These are phyloP conservation scores for Sula dactylatra DNA, from an alignment of 2,113 vertebrate genomes.

Conservation along the genomic window DNA sequence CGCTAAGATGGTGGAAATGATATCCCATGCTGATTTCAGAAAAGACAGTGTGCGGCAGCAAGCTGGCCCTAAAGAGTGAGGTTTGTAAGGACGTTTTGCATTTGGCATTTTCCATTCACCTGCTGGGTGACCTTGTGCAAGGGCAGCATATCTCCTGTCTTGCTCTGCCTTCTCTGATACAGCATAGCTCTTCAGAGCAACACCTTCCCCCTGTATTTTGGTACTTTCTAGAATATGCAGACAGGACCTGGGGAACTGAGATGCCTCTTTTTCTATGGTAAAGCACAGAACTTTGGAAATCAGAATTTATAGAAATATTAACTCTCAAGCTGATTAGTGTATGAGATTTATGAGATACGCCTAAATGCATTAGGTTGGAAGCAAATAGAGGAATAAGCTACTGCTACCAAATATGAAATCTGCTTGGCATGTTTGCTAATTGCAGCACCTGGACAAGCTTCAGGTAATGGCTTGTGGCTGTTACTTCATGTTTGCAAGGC, in stretches of 20 bases:
- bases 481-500: too few species aligned
- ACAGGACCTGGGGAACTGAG: not conserved
- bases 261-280: not conserved
- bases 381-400: not conserved
- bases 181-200: not conserved
- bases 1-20: not conserved
- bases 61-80: not conserved
- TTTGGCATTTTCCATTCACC: not conserved
- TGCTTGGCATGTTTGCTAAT: not conserved
- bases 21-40: not conserved
- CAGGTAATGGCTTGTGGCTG: not conserved
- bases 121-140: not conserved
- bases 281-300: not conserved
- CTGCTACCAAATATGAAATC: not conserved
- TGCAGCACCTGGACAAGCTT: not conserved
- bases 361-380: not conserved
- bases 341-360: not conserved
- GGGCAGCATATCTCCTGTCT: not conserved
- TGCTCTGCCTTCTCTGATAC: accelerated
- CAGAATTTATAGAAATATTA: not conserved
- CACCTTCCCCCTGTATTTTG: not conserved
- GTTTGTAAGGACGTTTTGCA: not conserved
- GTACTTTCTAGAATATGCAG: not conserved
- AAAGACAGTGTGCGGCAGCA: not conserved
- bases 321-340: not conserved